phyloP scores from a whole-genome alignment of 2,797 vertebrate genomes.

The Remorina albescens region DNA sequence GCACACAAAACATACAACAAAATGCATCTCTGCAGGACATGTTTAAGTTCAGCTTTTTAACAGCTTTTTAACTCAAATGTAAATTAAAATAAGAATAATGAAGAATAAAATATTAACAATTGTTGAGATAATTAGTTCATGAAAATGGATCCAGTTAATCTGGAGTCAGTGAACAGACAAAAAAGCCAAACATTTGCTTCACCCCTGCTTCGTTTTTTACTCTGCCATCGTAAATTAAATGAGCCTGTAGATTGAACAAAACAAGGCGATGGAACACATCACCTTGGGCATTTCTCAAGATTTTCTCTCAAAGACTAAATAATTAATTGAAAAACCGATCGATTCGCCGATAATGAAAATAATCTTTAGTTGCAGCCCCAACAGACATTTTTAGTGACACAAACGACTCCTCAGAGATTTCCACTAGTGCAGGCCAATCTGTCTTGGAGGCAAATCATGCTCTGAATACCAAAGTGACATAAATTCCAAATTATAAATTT shows the following conservation, averaged over 20 bases:
- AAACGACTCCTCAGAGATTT: constrained; percentile 18
- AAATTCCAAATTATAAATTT: constrained; percentile 16
- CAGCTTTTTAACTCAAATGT: neutral
- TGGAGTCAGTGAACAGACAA: neutral
- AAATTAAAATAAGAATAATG: neutral
- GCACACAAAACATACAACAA: neutral
- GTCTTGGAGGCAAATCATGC: constrained; percentile 35
- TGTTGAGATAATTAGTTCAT: neutral
- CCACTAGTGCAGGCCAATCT: constrained; percentile 10
- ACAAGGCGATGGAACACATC: neutral
- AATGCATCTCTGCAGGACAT: too few relatives aligned
- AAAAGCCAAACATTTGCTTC: neutral
- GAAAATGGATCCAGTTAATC: neutral
- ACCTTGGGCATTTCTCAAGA: neutral
- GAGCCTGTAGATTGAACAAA: neutral
- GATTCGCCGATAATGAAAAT: neutral
- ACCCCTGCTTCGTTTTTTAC: neutral
- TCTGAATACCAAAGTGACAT: constrained; percentile 41
- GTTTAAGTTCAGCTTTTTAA: neutral
- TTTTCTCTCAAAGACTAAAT: too few relatives aligned
- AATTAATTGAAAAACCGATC: too few relatives aligned
- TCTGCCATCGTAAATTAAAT: neutral
- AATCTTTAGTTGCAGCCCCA: neutral
- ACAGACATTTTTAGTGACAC: constrained; percentile 13
- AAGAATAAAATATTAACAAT: neutral